Percentiles rank a stretch among this genome's conserved stretches.
Conservation (phyloP, 2,888 invertebrate species). For the Cartodere bifasciata region DNA sequence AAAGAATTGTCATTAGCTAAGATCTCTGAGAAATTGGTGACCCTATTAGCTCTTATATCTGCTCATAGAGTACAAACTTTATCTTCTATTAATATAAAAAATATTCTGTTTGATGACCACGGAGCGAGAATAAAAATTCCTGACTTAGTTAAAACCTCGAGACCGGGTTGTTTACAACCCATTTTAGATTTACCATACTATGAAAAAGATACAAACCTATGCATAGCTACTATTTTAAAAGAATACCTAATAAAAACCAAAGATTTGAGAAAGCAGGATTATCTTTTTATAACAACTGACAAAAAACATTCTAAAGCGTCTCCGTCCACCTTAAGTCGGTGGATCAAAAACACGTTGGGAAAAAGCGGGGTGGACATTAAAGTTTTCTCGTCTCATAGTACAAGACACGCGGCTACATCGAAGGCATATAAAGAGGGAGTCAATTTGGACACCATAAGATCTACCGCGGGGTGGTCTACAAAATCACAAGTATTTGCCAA, state of each 20-base stretch:
- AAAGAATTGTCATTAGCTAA: conserved; percentile 7
- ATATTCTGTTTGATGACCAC: background rate
- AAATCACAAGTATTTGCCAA: background rate
- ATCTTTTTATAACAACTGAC: background rate
- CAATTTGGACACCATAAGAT: background rate
- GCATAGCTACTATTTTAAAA: background rate
- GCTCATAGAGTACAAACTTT: conserved; percentile 16
- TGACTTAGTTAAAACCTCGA: background rate
- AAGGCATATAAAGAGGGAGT: background rate
- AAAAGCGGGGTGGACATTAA: background rate
- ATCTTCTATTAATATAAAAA: conserved; percentile 4
- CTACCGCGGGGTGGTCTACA: background rate
- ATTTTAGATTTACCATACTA: background rate
- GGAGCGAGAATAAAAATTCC: background rate
- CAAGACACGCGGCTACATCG: background rate
- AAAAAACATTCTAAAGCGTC: background rate
- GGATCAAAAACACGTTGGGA: background rate
- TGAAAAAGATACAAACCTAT: background rate
- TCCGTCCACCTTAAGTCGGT: background rate
- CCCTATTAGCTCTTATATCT: conserved; percentile 13
- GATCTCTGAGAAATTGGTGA: conserved; percentile 13
- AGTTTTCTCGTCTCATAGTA: background rate
- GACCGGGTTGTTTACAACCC: background rate
- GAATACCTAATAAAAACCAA: background rate
- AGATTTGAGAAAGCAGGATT: background rate